Base-by-base conservation (phyloP, 2,888 invertebrate species). In the Entomobrya proxima region DNA sequence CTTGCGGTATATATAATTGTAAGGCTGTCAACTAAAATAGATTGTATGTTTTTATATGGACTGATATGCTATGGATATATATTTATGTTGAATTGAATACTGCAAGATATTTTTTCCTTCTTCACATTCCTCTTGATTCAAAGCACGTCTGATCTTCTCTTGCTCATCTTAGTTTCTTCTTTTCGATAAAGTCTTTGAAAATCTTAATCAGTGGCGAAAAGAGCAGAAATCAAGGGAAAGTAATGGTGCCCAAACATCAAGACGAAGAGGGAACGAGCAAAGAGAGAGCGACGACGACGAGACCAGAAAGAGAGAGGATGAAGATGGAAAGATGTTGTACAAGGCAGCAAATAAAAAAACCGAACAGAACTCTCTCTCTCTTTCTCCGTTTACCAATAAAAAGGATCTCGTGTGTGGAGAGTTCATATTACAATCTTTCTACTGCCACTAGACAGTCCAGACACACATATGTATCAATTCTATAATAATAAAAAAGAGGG, bases 131-230 rank as follows among this genome's bases (percentile, higher is more conserved):
- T 61, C 40, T 35, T 50, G n/a, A 77, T 84, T 64, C 84, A 52
- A 78, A 77, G 77, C 84, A 84, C 77, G 84, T 84, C 52, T 72
- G 72, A 69, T 67, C 50, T 69, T 83, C 74, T 69, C 24, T 52
- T 77, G 76, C 67, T 84, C 84, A 84, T 77, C 84, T 44, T 64
- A 52, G 40, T 84, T 84, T 77, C 72, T 77, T 55, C 72, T 69
- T 74, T 69, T 84, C 83, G 67, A 76, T 84, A 61, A 61, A 77
- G 76, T 69, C 67, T 77, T 67, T 72, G 77, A 77, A 84, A 84
- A 44, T 84, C 84, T 77, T 84, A 84, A 84, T 84, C 76, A 84
- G 77, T 84, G 72, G 58, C 30, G 58, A 69, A 83, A 84, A 77
- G 83, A 76, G 83, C 35, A 83, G 52, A 83, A 83, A 76, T 76